Conservation (phyloP, 2,888 invertebrate species). For the Brenthis daphne region DNA sequence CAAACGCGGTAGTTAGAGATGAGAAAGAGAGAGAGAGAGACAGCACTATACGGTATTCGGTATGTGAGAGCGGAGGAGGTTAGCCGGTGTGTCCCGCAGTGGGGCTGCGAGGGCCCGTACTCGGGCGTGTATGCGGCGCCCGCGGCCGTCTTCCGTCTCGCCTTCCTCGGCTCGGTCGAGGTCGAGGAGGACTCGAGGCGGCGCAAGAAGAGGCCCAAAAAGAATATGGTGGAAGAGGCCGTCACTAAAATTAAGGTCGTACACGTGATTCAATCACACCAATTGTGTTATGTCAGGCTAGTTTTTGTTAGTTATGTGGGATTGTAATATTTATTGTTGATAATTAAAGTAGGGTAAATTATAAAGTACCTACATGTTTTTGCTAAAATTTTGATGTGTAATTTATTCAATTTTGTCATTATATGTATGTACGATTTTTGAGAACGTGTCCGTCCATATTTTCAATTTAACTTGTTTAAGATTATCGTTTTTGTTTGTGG, state of each 20-base stretch:
- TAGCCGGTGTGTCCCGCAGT: constrained; percentile 70
- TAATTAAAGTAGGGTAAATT: too few relatives aligned
- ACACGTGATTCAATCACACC: neutral
- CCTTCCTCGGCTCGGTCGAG: constrained; percentile 92
- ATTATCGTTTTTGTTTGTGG: too few relatives aligned
- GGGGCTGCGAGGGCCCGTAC: constrained; percentile 75
- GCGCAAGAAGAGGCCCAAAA: constrained; percentile 90
- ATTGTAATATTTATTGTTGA: too few relatives aligned
- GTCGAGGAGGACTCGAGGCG: constrained; percentile 90
- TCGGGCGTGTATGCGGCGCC: constrained; percentile 82
- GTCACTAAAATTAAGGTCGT: constrained; percentile 92
- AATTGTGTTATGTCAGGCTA: constrained; percentile 11
- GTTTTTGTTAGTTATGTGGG: neutral
- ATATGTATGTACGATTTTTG: too few relatives aligned
- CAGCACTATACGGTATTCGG: constrained; percentile 30
- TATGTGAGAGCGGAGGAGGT: constrained; percentile 62
- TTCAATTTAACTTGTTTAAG: too few relatives aligned
- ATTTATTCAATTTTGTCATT: too few relatives aligned
- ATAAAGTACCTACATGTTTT: too few relatives aligned
- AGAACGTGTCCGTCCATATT: too few relatives aligned
- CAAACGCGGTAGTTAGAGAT: constrained; percentile 5
- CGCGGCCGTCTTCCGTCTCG: constrained; percentile 90
- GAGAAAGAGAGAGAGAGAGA: constrained; percentile 19
- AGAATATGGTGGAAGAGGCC: constrained; percentile 94
- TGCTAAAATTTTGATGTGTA: too few relatives aligned